Evolutionary conservation across 2,797 vertebrate species (phyloP).

Genomic region (Lycodopsis pacificus): DNA sequence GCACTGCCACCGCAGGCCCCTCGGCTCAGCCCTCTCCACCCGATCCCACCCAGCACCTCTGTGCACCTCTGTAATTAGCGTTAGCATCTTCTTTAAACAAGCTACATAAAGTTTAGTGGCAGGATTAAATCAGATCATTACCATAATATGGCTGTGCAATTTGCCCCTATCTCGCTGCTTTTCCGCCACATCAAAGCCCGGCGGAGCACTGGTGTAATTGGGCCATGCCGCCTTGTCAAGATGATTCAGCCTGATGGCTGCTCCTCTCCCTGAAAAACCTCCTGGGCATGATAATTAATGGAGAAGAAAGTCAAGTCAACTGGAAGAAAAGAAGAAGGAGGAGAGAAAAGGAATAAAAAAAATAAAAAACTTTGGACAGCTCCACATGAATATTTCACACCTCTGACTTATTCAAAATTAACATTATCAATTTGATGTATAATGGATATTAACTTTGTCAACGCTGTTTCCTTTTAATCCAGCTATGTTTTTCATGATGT

Average conservation of each 20-base stretch:
- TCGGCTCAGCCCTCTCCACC: slow-evolving; percentile 64
- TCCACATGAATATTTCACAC: slow-evolving; percentile 96
- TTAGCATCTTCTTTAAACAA: slow-evolving; percentile 98
- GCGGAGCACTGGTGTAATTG: slow-evolving; percentile 93
- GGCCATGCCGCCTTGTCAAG: slow-evolving; percentile 96
- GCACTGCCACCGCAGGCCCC: slow-evolving; percentile 60
- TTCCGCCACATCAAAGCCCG: slow-evolving; percentile 97
- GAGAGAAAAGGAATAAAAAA: slow-evolving; percentile 68
- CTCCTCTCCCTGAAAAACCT: slow-evolving; percentile 91
- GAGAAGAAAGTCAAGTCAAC: slow-evolving; percentile 92
- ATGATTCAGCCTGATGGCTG: slow-evolving; percentile 95
- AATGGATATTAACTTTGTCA: slow-evolving; percentile 88
- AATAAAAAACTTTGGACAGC: slow-evolving; percentile 88
- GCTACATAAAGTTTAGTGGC: slow-evolving; percentile 98
- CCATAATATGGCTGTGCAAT: slow-evolving; percentile 95
- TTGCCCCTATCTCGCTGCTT: slow-evolving; percentile 94
- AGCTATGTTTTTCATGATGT: slow-evolving; percentile 70
- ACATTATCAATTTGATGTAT: slow-evolving; percentile 95
- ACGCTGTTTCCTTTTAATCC: slow-evolving; percentile 72
- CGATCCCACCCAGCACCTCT: slow-evolving; percentile 86
- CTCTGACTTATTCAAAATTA: slow-evolving; percentile 95
- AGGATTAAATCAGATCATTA: slow-evolving; percentile 99
- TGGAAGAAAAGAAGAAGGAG: slow-evolving; percentile 78
- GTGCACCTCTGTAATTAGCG: slow-evolving; percentile 94
- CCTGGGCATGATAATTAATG: slow-evolving; percentile 96